A percentile compares a stretch with the other conserved stretches of the same genome.
Evolutionary conservation across 1,140 invertebrate species (phyloP).

Genomic region (Lepidurus apus): DNA sequence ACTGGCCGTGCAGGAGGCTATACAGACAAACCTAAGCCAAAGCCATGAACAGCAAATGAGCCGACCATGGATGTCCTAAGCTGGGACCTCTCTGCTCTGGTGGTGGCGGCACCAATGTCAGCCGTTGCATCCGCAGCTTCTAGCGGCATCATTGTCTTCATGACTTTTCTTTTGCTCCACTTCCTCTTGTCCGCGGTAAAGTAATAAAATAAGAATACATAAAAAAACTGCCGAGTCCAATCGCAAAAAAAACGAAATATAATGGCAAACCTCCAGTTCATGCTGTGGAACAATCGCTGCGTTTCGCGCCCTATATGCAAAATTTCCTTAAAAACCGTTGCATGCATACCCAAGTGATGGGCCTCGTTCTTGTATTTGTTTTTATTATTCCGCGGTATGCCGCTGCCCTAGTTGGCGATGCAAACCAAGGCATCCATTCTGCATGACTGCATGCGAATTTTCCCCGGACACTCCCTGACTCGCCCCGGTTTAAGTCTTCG

Average conservation of each 20-base stretch:
- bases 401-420: neutral
- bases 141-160: neutral
- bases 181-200: neutral
- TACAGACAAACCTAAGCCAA: neutral
- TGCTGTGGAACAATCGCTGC: too few relatives aligned
- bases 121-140: neutral
- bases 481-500: too few relatives aligned
- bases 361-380: neutral
- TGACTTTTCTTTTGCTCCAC: neutral
- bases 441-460: conserved; percentile 15
- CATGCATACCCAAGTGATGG: neutral
- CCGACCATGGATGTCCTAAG: neutral
- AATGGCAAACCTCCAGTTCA: neutral
- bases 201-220: neutral
- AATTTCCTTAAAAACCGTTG: neutral
- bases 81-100: neutral
- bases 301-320: neutral
- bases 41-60: conserved; percentile 5
- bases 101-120: neutral
- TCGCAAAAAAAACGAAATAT: too few relatives aligned
- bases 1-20: neutral
- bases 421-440: conserved; percentile 1
- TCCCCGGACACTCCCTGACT: neutral
- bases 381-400: neutral
- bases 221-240: neutral